phyloP scores from a whole-genome alignment of 2,888 invertebrate species.

The Pammene fasciana region DNA sequence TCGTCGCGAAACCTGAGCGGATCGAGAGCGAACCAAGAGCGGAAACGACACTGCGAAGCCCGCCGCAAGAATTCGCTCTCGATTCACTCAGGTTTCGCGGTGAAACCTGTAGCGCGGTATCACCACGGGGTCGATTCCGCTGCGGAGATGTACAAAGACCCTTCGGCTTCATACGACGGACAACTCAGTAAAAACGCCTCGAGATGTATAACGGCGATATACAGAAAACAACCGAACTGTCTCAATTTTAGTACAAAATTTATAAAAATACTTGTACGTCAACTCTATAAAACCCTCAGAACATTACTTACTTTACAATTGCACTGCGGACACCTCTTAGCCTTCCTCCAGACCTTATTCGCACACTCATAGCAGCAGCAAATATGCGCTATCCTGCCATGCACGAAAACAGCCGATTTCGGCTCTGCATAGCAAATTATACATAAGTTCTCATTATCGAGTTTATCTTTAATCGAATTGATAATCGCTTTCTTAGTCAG shows the following conservation, averaged over 20 bases:
- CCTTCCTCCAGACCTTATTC: constrained; percentile 85
- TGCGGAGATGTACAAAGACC: too few species aligned
- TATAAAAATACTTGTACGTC: background rate
- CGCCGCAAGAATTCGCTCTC: too few species aligned
- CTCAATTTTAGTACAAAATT: background rate
- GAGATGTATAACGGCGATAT: too few species aligned
- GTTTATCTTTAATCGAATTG: constrained; percentile 57
- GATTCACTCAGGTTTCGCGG: too few species aligned
- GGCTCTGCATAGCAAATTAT: constrained; percentile 85
- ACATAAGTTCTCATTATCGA: constrained; percentile 76
- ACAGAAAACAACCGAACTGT: too few species aligned
- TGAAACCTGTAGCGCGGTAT: too few species aligned
- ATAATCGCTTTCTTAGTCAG: constrained; percentile 58
- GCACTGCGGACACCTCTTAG: constrained; percentile 87
- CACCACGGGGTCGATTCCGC: too few species aligned
- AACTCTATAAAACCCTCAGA: constrained; percentile 77
- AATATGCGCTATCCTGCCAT: constrained; percentile 86
- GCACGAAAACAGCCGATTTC: constrained; percentile 87
- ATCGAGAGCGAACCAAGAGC: too few species aligned
- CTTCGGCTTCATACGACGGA: too few species aligned
- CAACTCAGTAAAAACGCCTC: too few species aligned
- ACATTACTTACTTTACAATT: constrained; percentile 87
- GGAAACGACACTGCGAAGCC: too few species aligned
- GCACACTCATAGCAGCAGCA: constrained; percentile 89
- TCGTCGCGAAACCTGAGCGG: too few species aligned